These are phyloP conservation scores for Panorpa germanica DNA, from an alignment of 2,888 invertebrate species.

Conservation along the genomic window DNA sequence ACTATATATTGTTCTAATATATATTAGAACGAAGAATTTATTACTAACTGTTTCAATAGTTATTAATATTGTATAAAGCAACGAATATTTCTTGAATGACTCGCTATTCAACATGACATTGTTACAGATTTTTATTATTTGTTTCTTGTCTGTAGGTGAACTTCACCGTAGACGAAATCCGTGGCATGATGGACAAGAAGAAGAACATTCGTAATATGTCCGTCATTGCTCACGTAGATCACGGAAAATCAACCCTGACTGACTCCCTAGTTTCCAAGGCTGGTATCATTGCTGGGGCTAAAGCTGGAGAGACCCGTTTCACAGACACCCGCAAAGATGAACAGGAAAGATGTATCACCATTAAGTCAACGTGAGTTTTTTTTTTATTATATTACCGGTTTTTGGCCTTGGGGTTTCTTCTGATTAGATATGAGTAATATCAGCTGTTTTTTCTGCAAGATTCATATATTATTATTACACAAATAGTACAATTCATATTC, in stretches of 20 bases:
- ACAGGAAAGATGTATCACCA: conserved; percentile 99
- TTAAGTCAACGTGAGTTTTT: conserved; percentile 90
- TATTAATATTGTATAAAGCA: too few species aligned
- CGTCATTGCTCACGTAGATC: conserved; percentile 99
- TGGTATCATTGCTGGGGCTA: conserved; percentile 97
- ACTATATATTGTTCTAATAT: neutral
- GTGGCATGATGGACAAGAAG: conserved; percentile 99
- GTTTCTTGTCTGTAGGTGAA: conserved; percentile 71
- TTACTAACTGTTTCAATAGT: too few species aligned
- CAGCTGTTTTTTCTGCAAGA: conserved; percentile 1
- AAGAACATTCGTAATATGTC: conserved; percentile 99
- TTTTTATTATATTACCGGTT: conserved; percentile 6
- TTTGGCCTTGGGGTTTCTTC: conserved; percentile 1
- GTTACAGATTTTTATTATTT: neutral
- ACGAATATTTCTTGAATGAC: neutral
- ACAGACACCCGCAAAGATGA: conserved; percentile 99
- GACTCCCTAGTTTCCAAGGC: conserved; percentile 99
- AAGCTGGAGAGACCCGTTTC: conserved; percentile 97
- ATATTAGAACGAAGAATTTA: neutral
- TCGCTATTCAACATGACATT: neutral
- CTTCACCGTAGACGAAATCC: conserved; percentile 99
- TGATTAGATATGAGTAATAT: conserved; percentile 1
- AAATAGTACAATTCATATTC: conserved; percentile 10
- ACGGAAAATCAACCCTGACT: conserved; percentile 98
- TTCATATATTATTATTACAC: neutral